Evolutionary conservation across 1,140 invertebrate genomes (phyloP).

Genomic region (Chrysoperla carnea): DNA sequence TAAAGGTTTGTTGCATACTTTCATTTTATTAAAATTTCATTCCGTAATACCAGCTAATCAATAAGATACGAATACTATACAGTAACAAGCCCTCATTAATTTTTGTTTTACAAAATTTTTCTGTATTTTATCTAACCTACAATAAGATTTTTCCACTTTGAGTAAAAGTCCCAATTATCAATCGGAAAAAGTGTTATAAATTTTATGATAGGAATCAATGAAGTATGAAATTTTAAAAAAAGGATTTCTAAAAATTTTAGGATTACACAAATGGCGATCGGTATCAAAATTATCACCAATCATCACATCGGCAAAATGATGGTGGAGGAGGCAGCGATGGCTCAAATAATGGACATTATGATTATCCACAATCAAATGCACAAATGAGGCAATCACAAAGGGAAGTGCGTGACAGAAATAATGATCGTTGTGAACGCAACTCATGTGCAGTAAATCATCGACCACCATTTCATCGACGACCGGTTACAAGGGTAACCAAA

Average conservation of each 20-base stretch:
- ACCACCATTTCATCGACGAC: slow-evolving; percentile 17
- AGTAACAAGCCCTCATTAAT: too few species aligned
- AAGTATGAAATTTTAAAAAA: too few species aligned
- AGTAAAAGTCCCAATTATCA: too few species aligned
- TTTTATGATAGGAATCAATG: too few species aligned
- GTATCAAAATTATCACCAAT: slow-evolving; percentile 9
- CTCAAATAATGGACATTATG: slow-evolving; percentile 6
- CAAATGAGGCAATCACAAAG: not conserved
- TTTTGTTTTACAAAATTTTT: too few species aligned
- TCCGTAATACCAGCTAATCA: too few species aligned
- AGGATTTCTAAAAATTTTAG: slow-evolving; percentile 7
- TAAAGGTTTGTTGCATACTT: not conserved
- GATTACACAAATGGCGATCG: slow-evolving; percentile 21
- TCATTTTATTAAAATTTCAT: too few species aligned
- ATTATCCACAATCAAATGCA: not conserved
- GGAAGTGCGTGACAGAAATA: not conserved
- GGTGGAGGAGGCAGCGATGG: slow-evolving; percentile 8
- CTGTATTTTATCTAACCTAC: too few species aligned
- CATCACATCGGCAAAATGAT: slow-evolving; percentile 5
- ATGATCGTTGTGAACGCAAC: slow-evolving; percentile 12
- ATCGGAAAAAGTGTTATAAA: too few species aligned
- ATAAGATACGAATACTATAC: too few species aligned
- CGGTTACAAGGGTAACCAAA: slow-evolving; percentile 18
- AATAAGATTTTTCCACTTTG: too few species aligned
- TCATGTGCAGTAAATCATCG: slow-evolving; percentile 14